Percentiles rank a stretch among this genome's conserved stretches.
Evolutionary conservation across 2,888 invertebrate genomes (phyloP).

Genomic region (Phengaris alcon): DNA sequence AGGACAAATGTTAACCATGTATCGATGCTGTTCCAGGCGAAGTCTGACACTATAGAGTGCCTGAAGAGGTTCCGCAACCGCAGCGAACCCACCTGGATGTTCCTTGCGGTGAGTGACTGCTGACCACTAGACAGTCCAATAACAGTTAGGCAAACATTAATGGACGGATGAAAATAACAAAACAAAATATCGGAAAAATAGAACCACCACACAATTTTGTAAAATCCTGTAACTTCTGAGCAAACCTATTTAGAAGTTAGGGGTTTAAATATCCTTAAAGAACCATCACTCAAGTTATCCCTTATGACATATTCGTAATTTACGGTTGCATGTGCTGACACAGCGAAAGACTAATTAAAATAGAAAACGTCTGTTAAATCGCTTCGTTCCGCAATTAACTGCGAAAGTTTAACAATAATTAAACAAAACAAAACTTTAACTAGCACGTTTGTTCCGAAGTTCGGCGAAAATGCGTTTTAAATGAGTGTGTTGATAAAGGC

Average conservation of each 20-base stretch:
- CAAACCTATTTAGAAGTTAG: neutral
- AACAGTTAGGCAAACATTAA: neutral
- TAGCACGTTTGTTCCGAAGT: neutral
- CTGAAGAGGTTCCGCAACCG: conserved; percentile 87
- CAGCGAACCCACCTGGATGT: conserved; percentile 95
- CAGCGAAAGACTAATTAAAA: neutral
- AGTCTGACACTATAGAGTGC: conserved; percentile 86
- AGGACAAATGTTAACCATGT: neutral
- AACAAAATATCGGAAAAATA: too few species aligned
- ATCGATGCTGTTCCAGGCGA: conserved; percentile 77
- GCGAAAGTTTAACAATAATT: conserved; percentile 23
- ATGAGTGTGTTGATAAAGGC: neutral
- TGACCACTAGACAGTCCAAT: too few species aligned
- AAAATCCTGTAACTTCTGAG: too few species aligned
- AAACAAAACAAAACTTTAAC: conserved; percentile 22
- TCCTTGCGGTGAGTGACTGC: conserved; percentile 83
- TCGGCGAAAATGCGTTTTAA: conserved; percentile 1
- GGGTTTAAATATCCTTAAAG: neutral
- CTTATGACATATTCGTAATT: neutral
- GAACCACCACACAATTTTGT: too few species aligned
- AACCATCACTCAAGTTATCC: neutral
- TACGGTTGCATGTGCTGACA: neutral
- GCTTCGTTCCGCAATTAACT: conserved; percentile 15
- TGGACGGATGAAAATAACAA: too few species aligned
- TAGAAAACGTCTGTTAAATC: conserved; percentile 17